Base-by-base conservation (phyloP, 2,888 invertebrate genomes). In the Eulithis prunata region DNA sequence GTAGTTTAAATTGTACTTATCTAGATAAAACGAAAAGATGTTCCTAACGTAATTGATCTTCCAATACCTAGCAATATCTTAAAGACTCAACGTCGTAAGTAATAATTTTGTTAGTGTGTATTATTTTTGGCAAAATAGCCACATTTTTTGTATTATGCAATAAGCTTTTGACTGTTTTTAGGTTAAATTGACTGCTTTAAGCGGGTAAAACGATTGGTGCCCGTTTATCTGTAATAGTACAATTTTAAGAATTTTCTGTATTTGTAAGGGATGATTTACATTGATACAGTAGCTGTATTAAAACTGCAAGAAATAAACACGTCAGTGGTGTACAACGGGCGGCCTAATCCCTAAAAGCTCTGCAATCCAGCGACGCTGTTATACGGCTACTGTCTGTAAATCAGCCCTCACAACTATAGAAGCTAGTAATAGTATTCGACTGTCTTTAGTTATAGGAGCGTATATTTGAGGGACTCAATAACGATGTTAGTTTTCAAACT, bases 101-200 rank as follows among this genome's bases (percentile, higher is more conserved):
- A 41, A 8, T 41, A 41, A 41, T 41, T 8, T 47, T 32, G 28
- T 46, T 38, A 46, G 1, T 36, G 7, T 13, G 46, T 49, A 6
- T 47, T 47, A 46, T 41, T 12, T 41, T 43, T 28, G 28, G 38
- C 41, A 47, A 38, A 10, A 46, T 4, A 32, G 46, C 14, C 3
- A 46, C n/a, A 47, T 36, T 32, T 36, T 38, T 21, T 46, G 11
- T 46, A 13, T 7, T 8, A 45, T 0, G 49, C 14, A 47, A 45
- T n/a, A n/a, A 4, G 11, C 6, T 36, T 51, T 55, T 65, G 65
- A 46, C 61, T 65, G 56, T 49, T 28, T 54, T 28, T 28, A 21
- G 10, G 3, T 49, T 49, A 8, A 49, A 49, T 56, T 57, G 49
- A 36, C 41, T 54, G 62, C 57, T 66, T 53, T 65, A 60, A 52